Conservation (phyloP, 2,797 vertebrate genomes). For the Taeniopygia guttata region DNA sequence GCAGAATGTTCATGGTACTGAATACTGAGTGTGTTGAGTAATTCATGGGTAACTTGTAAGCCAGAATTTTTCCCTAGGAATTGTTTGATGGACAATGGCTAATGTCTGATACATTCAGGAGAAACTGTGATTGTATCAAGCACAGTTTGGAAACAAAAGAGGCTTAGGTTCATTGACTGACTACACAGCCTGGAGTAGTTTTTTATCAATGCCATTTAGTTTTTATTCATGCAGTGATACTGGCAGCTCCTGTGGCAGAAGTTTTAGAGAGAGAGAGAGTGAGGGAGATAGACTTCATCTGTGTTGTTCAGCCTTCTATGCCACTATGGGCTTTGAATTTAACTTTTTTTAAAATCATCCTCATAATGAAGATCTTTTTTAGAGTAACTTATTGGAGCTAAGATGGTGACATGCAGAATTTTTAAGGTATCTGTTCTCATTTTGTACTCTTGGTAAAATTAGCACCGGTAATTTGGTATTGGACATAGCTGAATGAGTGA, state of each 20-base stretch:
- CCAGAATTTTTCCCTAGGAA: not conserved
- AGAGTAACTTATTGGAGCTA: not conserved
- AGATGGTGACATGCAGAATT: not conserved
- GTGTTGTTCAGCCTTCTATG: not conserved
- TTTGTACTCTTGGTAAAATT: not conserved
- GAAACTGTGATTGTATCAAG: not conserved
- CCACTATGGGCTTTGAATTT: not conserved
- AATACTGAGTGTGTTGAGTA: not conserved
- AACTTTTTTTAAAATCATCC: not conserved
- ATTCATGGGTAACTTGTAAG: not conserved
- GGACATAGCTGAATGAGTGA: not conserved
- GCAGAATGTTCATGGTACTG: not conserved
- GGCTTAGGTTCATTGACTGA: not conserved
- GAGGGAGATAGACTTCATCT: not conserved
- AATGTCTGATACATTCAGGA: not conserved
- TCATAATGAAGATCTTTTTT: not conserved
- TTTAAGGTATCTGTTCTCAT: not conserved
- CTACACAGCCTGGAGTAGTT: not conserved
- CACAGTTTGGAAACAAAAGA: not conserved
- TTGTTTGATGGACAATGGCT: not conserved
- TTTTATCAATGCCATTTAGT: conserved; percentile 6
- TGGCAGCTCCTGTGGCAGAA: not conserved
- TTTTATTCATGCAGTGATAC: conserved; percentile 4
- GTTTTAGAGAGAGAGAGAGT: not conserved
- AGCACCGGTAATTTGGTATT: not conserved